A percentile compares a stretch with the other conserved stretches of the same genome.
These are phyloP conservation scores for Halcyon leucocephala DNA, from an alignment of 2,797 vertebrate genomes.

Conservation along the genomic window DNA sequence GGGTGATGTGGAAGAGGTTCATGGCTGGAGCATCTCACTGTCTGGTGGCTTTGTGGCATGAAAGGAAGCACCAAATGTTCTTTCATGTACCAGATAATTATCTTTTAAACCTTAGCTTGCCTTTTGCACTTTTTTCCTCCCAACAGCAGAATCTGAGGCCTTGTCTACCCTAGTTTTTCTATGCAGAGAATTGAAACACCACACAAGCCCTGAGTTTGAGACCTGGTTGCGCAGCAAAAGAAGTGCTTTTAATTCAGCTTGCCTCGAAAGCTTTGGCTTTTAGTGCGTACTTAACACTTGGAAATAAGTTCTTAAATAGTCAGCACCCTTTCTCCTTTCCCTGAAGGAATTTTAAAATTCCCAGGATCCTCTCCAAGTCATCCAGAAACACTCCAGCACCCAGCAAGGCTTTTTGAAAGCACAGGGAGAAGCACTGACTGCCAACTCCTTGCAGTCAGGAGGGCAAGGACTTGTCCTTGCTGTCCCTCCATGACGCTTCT, in stretches of 20 bases:
- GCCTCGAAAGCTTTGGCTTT: constrained; percentile 14
- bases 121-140: not conserved
- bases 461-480: not conserved
- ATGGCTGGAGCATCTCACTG: fast-evolving
- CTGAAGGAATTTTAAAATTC: constrained; percentile 21
- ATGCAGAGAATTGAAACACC: not conserved
- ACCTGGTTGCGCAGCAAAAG: not conserved
- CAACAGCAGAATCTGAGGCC: not conserved
- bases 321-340: not conserved
- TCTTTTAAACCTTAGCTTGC: not conserved
- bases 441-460: not conserved
- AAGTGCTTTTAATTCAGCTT: constrained; percentile 21
- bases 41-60: not conserved
- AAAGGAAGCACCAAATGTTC: not conserved
- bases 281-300: constrained; percentile 11
- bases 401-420: not conserved
- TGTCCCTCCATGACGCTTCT: not conserved
- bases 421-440: not conserved
- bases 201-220: not conserved
- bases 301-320: constrained; percentile 27
- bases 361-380: constrained; percentile 13
- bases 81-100: not conserved
- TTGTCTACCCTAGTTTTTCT: not conserved
- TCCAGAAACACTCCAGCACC: not conserved
- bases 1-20: not conserved